Percentiles rank a stretch among this genome's conserved stretches.
Conservation (phyloP, 1,140 invertebrate genomes). For the Drosophila busckii region DNA sequence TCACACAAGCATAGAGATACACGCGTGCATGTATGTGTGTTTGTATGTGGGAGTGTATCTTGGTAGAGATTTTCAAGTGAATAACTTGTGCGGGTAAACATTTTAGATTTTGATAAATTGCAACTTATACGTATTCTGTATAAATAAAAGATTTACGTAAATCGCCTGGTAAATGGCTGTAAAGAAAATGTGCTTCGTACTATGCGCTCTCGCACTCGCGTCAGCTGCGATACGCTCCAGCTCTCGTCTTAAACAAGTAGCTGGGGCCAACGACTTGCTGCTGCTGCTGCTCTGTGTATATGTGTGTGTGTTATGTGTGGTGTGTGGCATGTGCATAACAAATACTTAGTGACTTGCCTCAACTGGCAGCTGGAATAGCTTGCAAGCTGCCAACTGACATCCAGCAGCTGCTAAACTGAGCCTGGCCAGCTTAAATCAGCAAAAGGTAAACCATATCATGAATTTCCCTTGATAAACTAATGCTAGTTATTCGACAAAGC, state of each 20-base stretch:
- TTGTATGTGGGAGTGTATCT: constrained; percentile 18
- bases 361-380: constrained; percentile 1
- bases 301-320: constrained; percentile 24
- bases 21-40: constrained; percentile 4
- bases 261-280: constrained; percentile 21
- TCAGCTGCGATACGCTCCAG: background rate
- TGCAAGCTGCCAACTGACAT: background rate
- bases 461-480: constrained; percentile 46
- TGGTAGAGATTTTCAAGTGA: constrained; percentile 74
- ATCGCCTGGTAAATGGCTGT: constrained; percentile 76
- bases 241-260: background rate
- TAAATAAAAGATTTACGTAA: constrained; percentile 78
- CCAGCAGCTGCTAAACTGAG: constrained; percentile 47
- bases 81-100: constrained; percentile 77
- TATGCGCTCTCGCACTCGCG: constrained; percentile 15
- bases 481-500: constrained; percentile 12
- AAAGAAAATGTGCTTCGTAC: constrained; percentile 62
- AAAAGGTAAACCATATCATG: constrained; percentile 67
- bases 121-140: constrained; percentile 77
- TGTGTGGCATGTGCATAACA: constrained; percentile 57
- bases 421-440: constrained; percentile 58
- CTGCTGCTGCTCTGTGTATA: constrained; percentile 4
- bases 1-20: constrained; percentile 5
- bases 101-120: constrained; percentile 78
- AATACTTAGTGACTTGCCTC: constrained; percentile 64